Evolutionary conservation across 2,888 invertebrate species (phyloP), one percentile per base, ranked within the genome.

Genomic region (Tachina fera): DNA sequence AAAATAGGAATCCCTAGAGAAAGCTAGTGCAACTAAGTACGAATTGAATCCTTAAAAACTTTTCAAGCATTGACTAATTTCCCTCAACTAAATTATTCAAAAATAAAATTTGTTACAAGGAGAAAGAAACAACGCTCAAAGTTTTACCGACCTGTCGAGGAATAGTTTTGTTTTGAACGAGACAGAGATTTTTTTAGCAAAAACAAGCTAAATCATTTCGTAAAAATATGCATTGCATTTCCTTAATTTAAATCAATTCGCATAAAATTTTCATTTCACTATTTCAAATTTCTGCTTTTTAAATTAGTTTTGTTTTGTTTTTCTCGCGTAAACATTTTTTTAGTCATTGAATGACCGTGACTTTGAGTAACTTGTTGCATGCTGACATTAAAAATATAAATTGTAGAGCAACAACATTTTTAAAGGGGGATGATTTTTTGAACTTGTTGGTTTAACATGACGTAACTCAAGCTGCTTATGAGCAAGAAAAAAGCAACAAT

Each of bases 301-400:
- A 61, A 41, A 5, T 19, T 39, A 10, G 47, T 31, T 51, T 51
- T 68, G 16, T 9, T 47, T 67, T 60, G 19, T 75, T 53, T 70
- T 53, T 22, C 41, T 81, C 16, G 67, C 19, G n/a, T 70, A 81
- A 74, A 74, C 68, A 74, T 81, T 70, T 70, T 51, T 70, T 56
- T 51, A 19, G n/a, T 72, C 41, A 41, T 56, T 45, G 63, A 72
- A 77, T 77, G 81, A 61, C 72, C 81, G 49, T 84, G 84, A 84
- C 84, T 77, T 84, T 81, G 81, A 72, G 43, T 74, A 77, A 84
- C 84, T 84, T 84, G 84, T 84, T 84, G 84, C 81, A 84, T 81
- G 84, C 68, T 80, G 80, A 61, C 83, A 83, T 72, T 49, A 65
- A 77, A 83, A 77, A 83, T 72, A 71, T 58, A 80, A 75, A 75